phyloP scores from a whole-genome alignment of 1,140 invertebrate genomes.

The Drosophila melanogaster region DNA sequence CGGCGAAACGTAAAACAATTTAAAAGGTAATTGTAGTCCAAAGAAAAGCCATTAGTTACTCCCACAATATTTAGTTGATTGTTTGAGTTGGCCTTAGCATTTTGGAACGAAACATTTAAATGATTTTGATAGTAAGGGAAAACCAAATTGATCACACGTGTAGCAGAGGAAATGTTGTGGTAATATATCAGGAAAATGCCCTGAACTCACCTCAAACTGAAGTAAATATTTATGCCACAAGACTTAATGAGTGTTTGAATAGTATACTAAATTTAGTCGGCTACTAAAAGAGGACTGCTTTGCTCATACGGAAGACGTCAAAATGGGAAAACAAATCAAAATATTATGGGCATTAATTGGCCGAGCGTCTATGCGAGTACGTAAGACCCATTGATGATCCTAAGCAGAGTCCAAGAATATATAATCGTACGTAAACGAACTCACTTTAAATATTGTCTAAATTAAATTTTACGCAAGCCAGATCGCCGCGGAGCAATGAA shows the following conservation, averaged over 20 bases:
- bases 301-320: conserved; percentile 46
- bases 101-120: conserved; percentile 19
- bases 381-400: conserved; percentile 56
- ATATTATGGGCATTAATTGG: conserved; percentile 52
- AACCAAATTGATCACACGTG: conserved; percentile 36
- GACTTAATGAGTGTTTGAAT: conserved; percentile 40
- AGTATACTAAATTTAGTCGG: conserved; percentile 58
- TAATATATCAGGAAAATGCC: conserved; percentile 38
- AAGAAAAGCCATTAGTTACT: conserved; percentile 11
- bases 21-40: conserved; percentile 7
- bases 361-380: conserved; percentile 24
- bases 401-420: conserved; percentile 41
- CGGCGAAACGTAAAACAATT: conserved; percentile 9
- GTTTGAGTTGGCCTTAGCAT: conserved; percentile 11
- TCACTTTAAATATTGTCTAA: conserved; percentile 27
- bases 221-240: conserved; percentile 58
- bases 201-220: conserved; percentile 26
- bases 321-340: conserved; percentile 52
- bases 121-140: conserved; percentile 23
- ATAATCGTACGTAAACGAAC: conserved; percentile 7
- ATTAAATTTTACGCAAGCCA: conserved; percentile 43
- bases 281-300: conserved; percentile 27
- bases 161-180: conserved; percentile 10
- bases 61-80: conserved; percentile 17
- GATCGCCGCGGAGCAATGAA: conserved; percentile 20